These are phyloP conservation scores for Synchiropus splendidus DNA, from an alignment of 2,113 vertebrate species.

Conservation along the genomic window DNA sequence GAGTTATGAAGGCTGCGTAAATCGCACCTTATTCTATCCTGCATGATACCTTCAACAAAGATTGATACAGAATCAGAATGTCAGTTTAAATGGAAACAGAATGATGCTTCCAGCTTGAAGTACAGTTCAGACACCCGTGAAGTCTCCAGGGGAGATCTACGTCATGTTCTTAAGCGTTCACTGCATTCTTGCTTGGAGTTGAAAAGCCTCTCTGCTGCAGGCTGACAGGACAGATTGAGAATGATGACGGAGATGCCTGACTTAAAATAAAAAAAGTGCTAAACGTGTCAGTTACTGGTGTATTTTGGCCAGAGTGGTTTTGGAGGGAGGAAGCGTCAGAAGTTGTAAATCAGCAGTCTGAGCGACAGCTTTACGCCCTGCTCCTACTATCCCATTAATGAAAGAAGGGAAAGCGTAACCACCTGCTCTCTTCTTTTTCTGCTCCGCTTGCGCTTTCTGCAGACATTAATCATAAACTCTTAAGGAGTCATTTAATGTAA, in stretches of 20 bases:
- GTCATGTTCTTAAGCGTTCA: no score
- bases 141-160: no score
- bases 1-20: no score
- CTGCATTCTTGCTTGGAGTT: no score
- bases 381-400: constrained; percentile 54
- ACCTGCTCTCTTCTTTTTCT: constrained; percentile 34
- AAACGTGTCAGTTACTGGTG: constrained; percentile 40
- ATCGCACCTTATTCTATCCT: no score
- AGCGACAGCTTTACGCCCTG: constrained; percentile 50
- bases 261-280: constrained; percentile 9
- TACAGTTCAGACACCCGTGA: no score
- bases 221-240: constrained; percentile 25
- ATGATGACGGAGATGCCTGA: no score
- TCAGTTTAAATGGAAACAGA: no score
- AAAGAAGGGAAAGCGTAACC: constrained; percentile 45
- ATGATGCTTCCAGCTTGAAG: no score
- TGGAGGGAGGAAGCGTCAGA: constrained; percentile 14
- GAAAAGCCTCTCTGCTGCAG: constrained; percentile 25
- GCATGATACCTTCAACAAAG: no score
- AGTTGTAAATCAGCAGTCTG: constrained; percentile 49
- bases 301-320: constrained; percentile 30
- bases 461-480: constrained; percentile 49
- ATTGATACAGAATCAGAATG: no score
- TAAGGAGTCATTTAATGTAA: constrained; percentile 35
- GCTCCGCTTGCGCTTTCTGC: constrained; percentile 47